Base-by-base conservation (phyloP, 2,888 invertebrate species). In the Drosophila crucigera region DNA sequence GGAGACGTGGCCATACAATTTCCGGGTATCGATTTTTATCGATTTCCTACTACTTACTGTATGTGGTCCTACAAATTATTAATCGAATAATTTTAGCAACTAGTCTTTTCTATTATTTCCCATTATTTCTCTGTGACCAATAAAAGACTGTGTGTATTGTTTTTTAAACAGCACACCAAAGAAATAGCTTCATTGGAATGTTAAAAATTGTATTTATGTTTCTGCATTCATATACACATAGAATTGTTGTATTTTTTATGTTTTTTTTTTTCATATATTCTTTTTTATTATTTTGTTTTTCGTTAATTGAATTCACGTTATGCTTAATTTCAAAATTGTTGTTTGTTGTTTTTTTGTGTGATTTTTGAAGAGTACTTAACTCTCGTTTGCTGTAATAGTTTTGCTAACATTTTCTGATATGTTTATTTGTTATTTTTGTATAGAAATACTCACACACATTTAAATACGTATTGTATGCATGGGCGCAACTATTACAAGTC, bases 121-220 rank as follows among this genome's bases (percentile, higher is more conserved):
- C 10, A 49, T 28, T 47, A 28, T 25, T 19, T 28, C 10, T 19
- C 7, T 14, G 9, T 33, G 1, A 16, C 19, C 31, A 72, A 65
- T 53, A 68, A 73, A 79, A 76, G 10, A 52, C 49, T 56, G 28
- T 4, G 30, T 11, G 31, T n/a, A 11, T 87, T 64, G 71, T 90
- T 90, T 84, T 85, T 80, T 72, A 91, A 91, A 91, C 90, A 75
- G 74, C 90, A 91, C 91, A 91, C 91, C 89, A 86, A 90, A 82
- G 89, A 91, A 92, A 90, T 88, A 90, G 68, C 84, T 86, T 88
- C 92, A 89, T 88, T 92, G 88, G 92, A 92, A 92, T 92, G 90
- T 85, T 91, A 90, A 92, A 92, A 92, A 92, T 91, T 92, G 88
- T 92, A 92, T 92, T 91, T 91, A 89, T 86, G 68, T 79, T 73